Conservation (phyloP, 2,113 vertebrate genomes). For the Mirounga angustirostris region DNA sequence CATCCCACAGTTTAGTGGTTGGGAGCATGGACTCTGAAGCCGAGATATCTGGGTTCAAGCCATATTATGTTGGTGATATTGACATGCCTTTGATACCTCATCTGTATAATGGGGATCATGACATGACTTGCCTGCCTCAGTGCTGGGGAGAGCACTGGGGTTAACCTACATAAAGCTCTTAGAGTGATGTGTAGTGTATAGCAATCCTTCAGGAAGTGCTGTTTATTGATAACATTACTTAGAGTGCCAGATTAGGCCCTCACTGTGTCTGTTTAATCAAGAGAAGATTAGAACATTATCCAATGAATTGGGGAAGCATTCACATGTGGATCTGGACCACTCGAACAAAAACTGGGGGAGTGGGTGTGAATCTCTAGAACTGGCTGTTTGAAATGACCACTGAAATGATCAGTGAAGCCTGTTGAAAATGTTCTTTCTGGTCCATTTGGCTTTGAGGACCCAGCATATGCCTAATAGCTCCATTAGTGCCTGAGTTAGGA, state of each 20-base stretch:
- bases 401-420: constrained; percentile 42
- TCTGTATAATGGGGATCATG: background rate
- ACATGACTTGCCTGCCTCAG: background rate
- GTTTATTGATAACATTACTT: background rate
- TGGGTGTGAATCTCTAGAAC: background rate
- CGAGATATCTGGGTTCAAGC: background rate
- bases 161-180: background rate
- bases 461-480: constrained; percentile 65
- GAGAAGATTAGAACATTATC: background rate
- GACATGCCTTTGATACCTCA: background rate
- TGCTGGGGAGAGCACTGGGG: background rate
- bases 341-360: background rate
- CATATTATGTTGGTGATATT: background rate
- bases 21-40: background rate
- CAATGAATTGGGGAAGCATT: background rate
- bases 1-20: constrained; percentile 6
- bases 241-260: background rate
- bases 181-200: background rate
- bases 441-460: constrained; percentile 48
- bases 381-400: constrained; percentile 4
- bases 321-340: background rate
- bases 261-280: background rate
- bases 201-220: background rate
- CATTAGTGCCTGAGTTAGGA: constrained; percentile 43
- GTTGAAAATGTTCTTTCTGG: constrained; percentile 60